These are phyloP conservation scores for Ophion obscuratus DNA, from an alignment of 2,888 invertebrate species.

Conservation along the genomic window DNA sequence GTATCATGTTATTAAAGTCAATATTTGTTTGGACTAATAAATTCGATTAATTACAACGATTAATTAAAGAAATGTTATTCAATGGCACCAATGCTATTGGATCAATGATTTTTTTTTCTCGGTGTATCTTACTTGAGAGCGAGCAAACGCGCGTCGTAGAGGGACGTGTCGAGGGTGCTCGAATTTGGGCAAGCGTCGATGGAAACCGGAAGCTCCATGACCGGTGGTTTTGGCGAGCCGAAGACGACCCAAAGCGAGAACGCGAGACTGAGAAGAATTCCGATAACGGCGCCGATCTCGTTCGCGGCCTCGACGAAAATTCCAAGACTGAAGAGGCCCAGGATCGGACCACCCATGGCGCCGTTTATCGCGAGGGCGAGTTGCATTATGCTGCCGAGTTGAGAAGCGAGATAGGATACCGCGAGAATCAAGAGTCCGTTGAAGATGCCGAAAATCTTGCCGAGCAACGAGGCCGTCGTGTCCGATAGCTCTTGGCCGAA, in stretches of 20 bases:
- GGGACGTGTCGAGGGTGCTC: slow-evolving; percentile 37
- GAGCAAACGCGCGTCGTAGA: slow-evolving; percentile 38
- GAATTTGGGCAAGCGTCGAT: slow-evolving; percentile 71
- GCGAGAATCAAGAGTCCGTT: slow-evolving; percentile 76
- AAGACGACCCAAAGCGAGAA: slow-evolving; percentile 66
- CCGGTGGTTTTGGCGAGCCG: slow-evolving; percentile 69
- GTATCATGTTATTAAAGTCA: no score
- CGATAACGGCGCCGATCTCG: slow-evolving; percentile 78
- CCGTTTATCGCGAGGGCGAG: slow-evolving; percentile 93
- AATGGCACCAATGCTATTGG: no score
- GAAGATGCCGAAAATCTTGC: slow-evolving; percentile 74
- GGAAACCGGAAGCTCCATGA: slow-evolving; percentile 71
- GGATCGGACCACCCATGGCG: slow-evolving; percentile 93
- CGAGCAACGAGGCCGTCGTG: slow-evolving; percentile 89
- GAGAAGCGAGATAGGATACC: slow-evolving; percentile 76
- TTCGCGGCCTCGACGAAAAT: slow-evolving; percentile 95
- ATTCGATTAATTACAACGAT: no score
- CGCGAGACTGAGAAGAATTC: slow-evolving; percentile 72
- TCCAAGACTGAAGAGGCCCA: slow-evolving; percentile 94
- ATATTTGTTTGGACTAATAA: no score
- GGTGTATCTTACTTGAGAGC: slow-evolving; percentile 26
- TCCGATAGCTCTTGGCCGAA: slow-evolving; percentile 89
- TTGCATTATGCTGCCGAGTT: slow-evolving; percentile 79
- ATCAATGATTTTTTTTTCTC: no score
- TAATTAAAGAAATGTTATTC: no score